phyloP scores from a whole-genome alignment of 2,797 vertebrate genomes.

The Acropternis orthonyx region DNA sequence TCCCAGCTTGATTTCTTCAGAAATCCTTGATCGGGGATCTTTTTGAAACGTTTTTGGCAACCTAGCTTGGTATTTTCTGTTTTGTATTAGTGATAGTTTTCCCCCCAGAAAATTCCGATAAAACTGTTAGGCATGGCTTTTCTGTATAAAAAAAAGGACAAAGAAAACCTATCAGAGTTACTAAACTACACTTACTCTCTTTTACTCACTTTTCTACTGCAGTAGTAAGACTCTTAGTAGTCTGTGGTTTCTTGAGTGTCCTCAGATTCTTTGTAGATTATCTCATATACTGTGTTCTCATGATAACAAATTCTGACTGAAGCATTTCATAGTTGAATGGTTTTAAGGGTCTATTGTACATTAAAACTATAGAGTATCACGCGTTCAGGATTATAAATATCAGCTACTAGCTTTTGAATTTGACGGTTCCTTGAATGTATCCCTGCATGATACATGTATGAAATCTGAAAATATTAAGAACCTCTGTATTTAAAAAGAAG shows the following conservation, averaged over 20 bases:
- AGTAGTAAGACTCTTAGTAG: background rate
- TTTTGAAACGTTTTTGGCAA: background rate
- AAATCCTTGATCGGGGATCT: background rate
- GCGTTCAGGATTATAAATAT: background rate
- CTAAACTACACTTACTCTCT: background rate
- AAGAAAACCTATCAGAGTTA: background rate
- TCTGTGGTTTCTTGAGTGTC: background rate
- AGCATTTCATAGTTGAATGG: background rate
- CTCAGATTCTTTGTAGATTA: background rate
- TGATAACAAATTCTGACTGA: background rate
- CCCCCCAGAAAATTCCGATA: background rate
- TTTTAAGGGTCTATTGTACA: background rate
- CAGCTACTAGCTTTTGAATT: background rate
- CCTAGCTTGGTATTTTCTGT: background rate
- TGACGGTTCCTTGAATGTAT: fast-evolving
- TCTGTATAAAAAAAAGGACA: background rate
- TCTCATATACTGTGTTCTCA: background rate
- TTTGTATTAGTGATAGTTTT: background rate
- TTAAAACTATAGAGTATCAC: fast-evolving
- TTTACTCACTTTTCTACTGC: background rate
- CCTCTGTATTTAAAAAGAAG: background rate
- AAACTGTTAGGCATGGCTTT: background rate
- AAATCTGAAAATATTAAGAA: background rate
- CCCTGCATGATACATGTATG: background rate
- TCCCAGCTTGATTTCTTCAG: background rate